Evolutionary conservation across 2,113 vertebrate genomes (phyloP).

Genomic region (Gallinago media): DNA sequence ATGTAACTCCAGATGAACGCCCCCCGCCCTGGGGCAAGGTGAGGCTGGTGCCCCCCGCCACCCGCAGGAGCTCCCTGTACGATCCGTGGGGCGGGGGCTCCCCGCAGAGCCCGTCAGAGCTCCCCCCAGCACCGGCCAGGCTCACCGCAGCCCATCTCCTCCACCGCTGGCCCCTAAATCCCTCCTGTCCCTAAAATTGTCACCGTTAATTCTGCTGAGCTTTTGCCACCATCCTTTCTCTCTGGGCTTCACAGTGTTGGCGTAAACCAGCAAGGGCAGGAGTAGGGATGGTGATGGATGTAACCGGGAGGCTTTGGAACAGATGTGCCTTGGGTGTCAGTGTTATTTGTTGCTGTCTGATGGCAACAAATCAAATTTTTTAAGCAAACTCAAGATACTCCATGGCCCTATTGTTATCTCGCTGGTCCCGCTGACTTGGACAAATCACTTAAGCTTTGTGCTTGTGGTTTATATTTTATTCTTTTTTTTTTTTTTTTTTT

Average conservation of each 20-base stretch:
- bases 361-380: background rate
- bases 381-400: background rate
- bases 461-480: background rate
- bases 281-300: background rate
- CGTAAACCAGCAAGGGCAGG: fast-evolving
- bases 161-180: background rate
- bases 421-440: background rate
- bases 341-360: background rate
- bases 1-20: background rate
- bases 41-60: background rate
- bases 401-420: background rate
- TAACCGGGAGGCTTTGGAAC: fast-evolving
- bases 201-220: background rate
- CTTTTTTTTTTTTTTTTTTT: background rate
- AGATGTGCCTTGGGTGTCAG: background rate
- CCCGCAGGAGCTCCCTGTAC: fast-evolving
- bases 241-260: fast-evolving
- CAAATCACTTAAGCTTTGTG: constrained; percentile 36
- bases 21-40: fast-evolving
- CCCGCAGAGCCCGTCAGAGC: fast-evolving
- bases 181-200: fast-evolving
- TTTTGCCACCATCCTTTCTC: background rate
- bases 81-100: background rate
- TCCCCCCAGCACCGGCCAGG: background rate
- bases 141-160: background rate